Conservation (phyloP, 2,888 invertebrate genomes). For the Eueremaeus valkanovi region DNA sequence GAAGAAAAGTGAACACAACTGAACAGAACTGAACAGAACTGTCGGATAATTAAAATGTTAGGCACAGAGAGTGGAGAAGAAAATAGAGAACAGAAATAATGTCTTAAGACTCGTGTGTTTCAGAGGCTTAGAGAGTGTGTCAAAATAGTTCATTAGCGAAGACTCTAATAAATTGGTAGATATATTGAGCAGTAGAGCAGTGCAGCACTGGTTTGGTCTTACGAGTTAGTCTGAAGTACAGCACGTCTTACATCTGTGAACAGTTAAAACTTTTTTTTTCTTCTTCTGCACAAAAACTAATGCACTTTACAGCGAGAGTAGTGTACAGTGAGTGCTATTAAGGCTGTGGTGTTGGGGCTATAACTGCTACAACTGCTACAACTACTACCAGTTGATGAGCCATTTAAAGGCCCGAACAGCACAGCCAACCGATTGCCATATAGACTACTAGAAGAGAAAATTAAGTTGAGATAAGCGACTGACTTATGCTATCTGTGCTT, state of each 20-base stretch:
- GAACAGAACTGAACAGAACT: background rate
- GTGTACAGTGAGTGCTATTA: background rate
- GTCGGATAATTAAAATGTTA: background rate
- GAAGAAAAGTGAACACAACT: background rate
- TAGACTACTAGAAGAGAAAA: background rate
- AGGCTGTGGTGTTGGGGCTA: slow-evolving; percentile 11
- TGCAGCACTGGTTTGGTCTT: background rate
- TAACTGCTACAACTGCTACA: no score
- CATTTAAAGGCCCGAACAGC: slow-evolving; percentile 19
- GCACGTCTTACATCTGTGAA: slow-evolving; percentile 11
- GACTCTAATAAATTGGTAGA: background rate
- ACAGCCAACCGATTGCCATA: background rate
- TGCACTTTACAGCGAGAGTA: background rate
- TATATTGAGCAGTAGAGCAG: slow-evolving; percentile 13
- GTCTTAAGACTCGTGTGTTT: slow-evolving; percentile 1
- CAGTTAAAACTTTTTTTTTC: slow-evolving; percentile 2
- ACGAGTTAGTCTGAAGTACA: background rate
- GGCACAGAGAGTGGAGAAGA: no score
- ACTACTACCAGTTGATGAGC: slow-evolving; percentile 34
- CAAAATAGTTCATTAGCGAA: slow-evolving; percentile 20
- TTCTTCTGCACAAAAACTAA: background rate
- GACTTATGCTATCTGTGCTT: background rate
- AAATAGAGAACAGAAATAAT: background rate
- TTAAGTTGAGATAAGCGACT: slow-evolving; percentile 15
- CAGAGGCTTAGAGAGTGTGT: background rate